Evolutionary conservation across 2,797 vertebrate genomes (phyloP).

Genomic region (Melanotaenia parkinsoni): DNA sequence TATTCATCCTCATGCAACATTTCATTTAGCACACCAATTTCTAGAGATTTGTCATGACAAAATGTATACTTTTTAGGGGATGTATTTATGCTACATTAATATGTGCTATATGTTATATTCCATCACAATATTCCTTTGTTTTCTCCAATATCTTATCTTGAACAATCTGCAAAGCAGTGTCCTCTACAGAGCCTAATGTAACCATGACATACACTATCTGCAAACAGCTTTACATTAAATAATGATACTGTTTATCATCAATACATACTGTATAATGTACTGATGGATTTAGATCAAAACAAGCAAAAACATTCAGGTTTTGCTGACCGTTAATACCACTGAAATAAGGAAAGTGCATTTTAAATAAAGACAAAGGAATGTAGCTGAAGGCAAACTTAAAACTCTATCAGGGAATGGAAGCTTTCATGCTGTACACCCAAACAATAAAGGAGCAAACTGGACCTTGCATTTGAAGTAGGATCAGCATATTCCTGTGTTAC

Average conservation of each 20-base stretch:
- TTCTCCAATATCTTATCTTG: neutral
- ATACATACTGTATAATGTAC: neutral
- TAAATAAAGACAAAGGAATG: conserved; percentile 26
- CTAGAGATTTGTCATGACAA: conserved; percentile 32
- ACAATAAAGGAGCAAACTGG: conserved; percentile 23
- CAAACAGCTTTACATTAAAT: conserved; percentile 34
- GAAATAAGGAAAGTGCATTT: conserved; percentile 34
- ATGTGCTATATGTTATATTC: conserved; percentile 24
- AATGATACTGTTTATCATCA: neutral
- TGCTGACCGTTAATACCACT: conserved; percentile 19
- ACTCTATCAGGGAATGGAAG: conserved; percentile 29
- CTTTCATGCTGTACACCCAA: conserved; percentile 3
- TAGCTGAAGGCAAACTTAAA: conserved; percentile 29
- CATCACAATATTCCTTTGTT: conserved; percentile 10
- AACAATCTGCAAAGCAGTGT: conserved; percentile 7
- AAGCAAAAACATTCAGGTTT: conserved; percentile 23
- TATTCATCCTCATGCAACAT: conserved; percentile 11
- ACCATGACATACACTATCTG: conserved; percentile 14
- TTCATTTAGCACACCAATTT: conserved; percentile 48
- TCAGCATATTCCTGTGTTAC: conserved; percentile 7
- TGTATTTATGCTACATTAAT: conserved; percentile 45
- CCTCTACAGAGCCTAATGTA: conserved; percentile 30
- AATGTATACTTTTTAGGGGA: conserved; percentile 19
- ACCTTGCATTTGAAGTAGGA: conserved; percentile 3
- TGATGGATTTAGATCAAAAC: conserved; percentile 23